phyloP scores from a whole-genome alignment of 1,140 invertebrate genomes.

The Doryteuthis pealeii region DNA sequence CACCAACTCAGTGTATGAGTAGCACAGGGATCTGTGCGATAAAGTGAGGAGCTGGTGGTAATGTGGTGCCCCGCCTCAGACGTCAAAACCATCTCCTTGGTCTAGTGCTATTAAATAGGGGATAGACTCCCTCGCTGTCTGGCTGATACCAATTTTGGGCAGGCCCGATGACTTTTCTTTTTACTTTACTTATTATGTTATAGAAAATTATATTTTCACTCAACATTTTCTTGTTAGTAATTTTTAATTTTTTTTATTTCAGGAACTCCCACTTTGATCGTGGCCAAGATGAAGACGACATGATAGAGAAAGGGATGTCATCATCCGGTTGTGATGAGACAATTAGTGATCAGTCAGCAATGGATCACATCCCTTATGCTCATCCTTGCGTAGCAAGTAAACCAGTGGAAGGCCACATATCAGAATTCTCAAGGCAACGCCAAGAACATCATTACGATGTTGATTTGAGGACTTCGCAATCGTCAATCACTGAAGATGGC shows the following conservation, averaged over 20 bases:
- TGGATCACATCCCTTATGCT: background rate
- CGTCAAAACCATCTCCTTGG: no score
- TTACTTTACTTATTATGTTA: no score
- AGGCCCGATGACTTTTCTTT: no score
- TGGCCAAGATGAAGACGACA: conserved; percentile 26
- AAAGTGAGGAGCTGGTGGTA: no score
- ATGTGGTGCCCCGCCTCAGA: no score
- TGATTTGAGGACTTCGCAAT: background rate
- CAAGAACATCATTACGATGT: background rate
- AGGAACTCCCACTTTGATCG: conserved; percentile 41
- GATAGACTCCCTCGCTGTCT: no score
- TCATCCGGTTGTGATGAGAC: conserved; percentile 7
- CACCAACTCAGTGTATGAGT: no score
- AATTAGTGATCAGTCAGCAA: background rate
- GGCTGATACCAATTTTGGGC: no score
- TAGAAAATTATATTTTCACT: no score
- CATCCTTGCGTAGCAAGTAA: background rate
- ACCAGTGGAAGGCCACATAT: background rate
- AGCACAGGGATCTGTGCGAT: no score
- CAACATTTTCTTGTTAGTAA: no score
- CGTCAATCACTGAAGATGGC: background rate
- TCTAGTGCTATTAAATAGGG: no score
- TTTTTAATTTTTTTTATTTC: conserved; percentile 20
- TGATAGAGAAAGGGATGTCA: conserved; percentile 17
- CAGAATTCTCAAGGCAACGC: background rate